These are phyloP conservation scores for Chanos chanos DNA, from an alignment of 2,797 vertebrate species.

Conservation along the genomic window DNA sequence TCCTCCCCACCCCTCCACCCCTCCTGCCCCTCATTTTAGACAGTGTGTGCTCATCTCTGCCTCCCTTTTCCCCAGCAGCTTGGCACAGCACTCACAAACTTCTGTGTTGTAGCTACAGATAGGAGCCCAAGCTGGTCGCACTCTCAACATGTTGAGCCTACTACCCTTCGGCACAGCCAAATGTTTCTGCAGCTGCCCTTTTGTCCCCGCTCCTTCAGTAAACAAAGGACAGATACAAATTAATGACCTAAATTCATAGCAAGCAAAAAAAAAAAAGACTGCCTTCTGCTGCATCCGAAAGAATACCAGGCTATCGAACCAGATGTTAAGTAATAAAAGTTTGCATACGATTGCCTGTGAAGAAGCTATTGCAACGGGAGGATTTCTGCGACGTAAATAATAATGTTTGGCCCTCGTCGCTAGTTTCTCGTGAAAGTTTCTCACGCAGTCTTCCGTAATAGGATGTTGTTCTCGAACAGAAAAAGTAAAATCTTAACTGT, in stretches of 20 bases:
- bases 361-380: background rate
- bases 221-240: conserved; percentile 99
- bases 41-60: too few species aligned
- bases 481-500: too few species aligned
- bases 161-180: conserved; percentile 98
- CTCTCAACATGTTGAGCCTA: conserved; percentile 84
- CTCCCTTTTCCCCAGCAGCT: conserved; percentile 61
- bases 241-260: conserved; percentile 99
- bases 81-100: conserved; percentile 82
- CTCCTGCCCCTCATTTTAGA: too few species aligned
- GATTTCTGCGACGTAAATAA: background rate
- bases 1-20: background rate
- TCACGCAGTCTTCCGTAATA: too few species aligned
- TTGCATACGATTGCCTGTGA: background rate
- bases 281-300: conserved; percentile 42
- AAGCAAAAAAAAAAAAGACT: conserved; percentile 53
- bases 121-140: conserved; percentile 88
- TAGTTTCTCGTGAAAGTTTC: too few species aligned
- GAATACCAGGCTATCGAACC: conserved; percentile 86
- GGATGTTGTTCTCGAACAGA: too few species aligned
- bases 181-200: conserved; percentile 99
- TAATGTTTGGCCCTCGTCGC: too few species aligned
- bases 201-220: conserved; percentile 99
- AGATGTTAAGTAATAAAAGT: conserved; percentile 86
- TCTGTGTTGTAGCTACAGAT: conserved; percentile 83